Conservation (phyloP, 2,888 invertebrate species). For the Melanotus villosus region DNA sequence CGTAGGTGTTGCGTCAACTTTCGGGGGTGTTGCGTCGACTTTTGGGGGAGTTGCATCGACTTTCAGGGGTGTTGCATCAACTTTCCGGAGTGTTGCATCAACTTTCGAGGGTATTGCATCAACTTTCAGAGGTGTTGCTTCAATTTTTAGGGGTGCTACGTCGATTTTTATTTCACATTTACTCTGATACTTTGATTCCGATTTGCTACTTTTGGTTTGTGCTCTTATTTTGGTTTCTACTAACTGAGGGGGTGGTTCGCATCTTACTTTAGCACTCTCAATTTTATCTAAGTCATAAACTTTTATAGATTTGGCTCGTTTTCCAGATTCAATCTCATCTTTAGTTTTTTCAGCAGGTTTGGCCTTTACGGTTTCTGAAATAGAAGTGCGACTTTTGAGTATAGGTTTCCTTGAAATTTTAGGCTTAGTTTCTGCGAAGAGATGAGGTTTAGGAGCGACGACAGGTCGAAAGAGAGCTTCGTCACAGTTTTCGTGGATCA, state of each 20-base stretch:
- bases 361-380: slow-evolving; percentile 14
- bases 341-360: slow-evolving; percentile 23
- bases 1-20: background rate
- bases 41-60: background rate
- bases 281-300: background rate
- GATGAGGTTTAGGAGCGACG: slow-evolving; percentile 70
- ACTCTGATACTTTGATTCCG: background rate
- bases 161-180: slow-evolving; percentile 10
- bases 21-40: background rate
- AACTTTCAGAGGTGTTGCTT: background rate
- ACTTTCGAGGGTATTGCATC: background rate
- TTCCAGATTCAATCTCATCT: slow-evolving; percentile 11
- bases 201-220: background rate
- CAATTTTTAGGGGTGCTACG: background rate
- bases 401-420: slow-evolving; percentile 51
- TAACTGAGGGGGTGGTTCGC: background rate
- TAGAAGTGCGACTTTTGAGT: slow-evolving; percentile 46
- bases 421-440: slow-evolving; percentile 56
- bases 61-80: background rate
- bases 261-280: slow-evolving; percentile 2
- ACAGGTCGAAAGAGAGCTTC: slow-evolving; percentile 80
- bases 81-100: background rate
- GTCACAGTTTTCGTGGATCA: slow-evolving; percentile 75
- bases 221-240: background rate
- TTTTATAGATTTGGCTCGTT: background rate